Evolutionary conservation across 92 coral and sea anemone genomes (phyloP), one percentile per base, ranked within the genome.

Genomic region (Bergia puertoricense): DNA sequence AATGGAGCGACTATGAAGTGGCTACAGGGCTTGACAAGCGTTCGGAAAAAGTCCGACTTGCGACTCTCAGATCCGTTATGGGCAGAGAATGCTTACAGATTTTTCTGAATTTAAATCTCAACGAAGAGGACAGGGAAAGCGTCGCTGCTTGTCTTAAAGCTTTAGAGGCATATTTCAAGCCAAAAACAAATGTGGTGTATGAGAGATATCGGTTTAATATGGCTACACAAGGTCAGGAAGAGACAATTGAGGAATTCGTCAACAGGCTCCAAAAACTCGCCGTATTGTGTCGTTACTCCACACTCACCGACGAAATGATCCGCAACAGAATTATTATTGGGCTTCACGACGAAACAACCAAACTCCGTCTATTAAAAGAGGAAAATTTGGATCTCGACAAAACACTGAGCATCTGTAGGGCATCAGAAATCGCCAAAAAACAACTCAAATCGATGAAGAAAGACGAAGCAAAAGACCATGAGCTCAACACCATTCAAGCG

Each of bases 1-100:
- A 88, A 30, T 81, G 83, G 85, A 56, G 43, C 20, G 83, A 88
- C 41, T 81, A 71, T 40, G 81, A 88, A 85, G 71, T 89, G 0
- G 91, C 83, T 38, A 83, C 84, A 36, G 88, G 79, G 16, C 91
- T 89, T 37, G 79, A 89, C 73, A 59, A 89, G 39, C 79, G 74
- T 23, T 59, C 76, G 40, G 77, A 82, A 73, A 88, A 86, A 18
- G 74, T 81, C 18, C 51, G 86, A 41, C 75, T 65, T 36, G 40
- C 40, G 74, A 81, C 86, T 22, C 86, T 38, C 36, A 40, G 74
- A 40, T 81, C 54, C 7, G 75, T 40, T 10, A 81, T 62, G 85
- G 50, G 75, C 56, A 66, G 67, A 15, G 76, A 82, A 37, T 65
- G 86, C n/a, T 45, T 42, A 16, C 83, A 79, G 43, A 79, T 79